Evolutionary conservation across 2,113 vertebrate genomes (phyloP).

Genomic region (Platysternon megacephalum): DNA sequence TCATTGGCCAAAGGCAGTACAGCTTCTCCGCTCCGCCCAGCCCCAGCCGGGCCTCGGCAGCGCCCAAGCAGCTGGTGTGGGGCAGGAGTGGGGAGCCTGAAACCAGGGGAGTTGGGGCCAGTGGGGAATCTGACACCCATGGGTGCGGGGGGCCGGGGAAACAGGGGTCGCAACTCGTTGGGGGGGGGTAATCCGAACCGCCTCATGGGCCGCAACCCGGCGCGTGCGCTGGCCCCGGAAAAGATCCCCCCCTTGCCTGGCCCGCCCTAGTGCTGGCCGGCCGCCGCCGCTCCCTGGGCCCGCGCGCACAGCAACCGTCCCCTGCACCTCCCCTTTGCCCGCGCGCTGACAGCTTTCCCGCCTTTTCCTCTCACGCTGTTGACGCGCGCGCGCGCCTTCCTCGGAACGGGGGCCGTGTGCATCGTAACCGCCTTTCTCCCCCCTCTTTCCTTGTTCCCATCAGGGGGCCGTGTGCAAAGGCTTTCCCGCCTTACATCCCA

Average conservation of each 20-base stretch:
- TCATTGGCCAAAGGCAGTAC: not conserved
- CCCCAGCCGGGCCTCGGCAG: not conserved
- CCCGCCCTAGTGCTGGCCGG: not conserved
- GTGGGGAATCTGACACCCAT: no score
- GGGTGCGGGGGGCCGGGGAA: not conserved
- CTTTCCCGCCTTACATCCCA: not conserved
- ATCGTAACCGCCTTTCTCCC: not conserved
- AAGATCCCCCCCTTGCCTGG: fast-evolving
- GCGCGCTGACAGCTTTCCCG: not conserved
- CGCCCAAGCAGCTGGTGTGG: not conserved
- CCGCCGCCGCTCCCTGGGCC: not conserved
- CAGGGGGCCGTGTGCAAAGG: not conserved
- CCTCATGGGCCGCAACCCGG: fast-evolving
- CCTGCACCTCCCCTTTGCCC: not conserved
- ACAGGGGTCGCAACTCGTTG: not conserved
- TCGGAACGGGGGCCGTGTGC: not conserved
- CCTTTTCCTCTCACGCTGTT: not conserved
- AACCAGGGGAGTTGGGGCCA: no score
- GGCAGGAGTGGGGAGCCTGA: no score
- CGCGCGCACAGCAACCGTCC: not conserved
- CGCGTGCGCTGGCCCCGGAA: no score
- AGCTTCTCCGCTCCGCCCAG: not conserved
- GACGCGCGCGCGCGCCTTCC: not conserved
- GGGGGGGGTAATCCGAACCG: fast-evolving
- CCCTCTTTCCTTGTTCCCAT: not conserved